Percentiles rank a stretch among this genome's conserved stretches.
phyloP scores from a whole-genome alignment of 2,888 invertebrate species.

The Caenorhabditis sp. region DNA sequence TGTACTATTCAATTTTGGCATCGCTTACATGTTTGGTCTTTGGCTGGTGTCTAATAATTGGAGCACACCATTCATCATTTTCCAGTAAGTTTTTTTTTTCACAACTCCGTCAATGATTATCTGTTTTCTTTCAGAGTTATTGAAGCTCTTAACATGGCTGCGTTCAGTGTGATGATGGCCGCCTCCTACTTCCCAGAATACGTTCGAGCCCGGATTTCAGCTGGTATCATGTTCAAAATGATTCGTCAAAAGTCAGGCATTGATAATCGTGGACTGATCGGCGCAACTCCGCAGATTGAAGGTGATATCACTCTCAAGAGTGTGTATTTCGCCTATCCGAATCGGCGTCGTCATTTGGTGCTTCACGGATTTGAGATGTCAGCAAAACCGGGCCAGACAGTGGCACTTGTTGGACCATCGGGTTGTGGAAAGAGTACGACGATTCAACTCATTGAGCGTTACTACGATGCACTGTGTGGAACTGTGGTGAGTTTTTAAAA shows the following conservation, averaged over 20 bases:
- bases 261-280: slow-evolving; percentile 69
- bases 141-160: slow-evolving; percentile 75
- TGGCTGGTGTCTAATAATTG: slow-evolving; percentile 49
- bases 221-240: slow-evolving; percentile 64
- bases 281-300: slow-evolving; percentile 56
- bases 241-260: slow-evolving; percentile 70
- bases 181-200: slow-evolving; percentile 73
- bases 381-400: slow-evolving; percentile 69
- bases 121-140: slow-evolving; percentile 73
- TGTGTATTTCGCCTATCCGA: slow-evolving; percentile 84
- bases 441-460: slow-evolving; percentile 72
- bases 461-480: slow-evolving; percentile 71
- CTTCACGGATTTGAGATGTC: slow-evolving; percentile 54
- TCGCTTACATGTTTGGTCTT: slow-evolving; percentile 58
- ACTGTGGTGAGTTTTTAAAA: slow-evolving; percentile 72
- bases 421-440: slow-evolving; percentile 73
- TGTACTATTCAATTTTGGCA: slow-evolving; percentile 59
- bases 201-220: slow-evolving; percentile 72
- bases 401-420: slow-evolving; percentile 73
- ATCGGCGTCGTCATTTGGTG: slow-evolving; percentile 77
- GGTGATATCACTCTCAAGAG: slow-evolving; percentile 80
- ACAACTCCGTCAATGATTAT: not conserved
- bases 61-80: slow-evolving; percentile 61
- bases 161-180: slow-evolving; percentile 73
- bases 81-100: slow-evolving; percentile 55